Percentiles rank a stretch among this genome's conserved stretches.
Conservation (phyloP, 2,113 vertebrate species). For the Asarcornis scutulata region DNA sequence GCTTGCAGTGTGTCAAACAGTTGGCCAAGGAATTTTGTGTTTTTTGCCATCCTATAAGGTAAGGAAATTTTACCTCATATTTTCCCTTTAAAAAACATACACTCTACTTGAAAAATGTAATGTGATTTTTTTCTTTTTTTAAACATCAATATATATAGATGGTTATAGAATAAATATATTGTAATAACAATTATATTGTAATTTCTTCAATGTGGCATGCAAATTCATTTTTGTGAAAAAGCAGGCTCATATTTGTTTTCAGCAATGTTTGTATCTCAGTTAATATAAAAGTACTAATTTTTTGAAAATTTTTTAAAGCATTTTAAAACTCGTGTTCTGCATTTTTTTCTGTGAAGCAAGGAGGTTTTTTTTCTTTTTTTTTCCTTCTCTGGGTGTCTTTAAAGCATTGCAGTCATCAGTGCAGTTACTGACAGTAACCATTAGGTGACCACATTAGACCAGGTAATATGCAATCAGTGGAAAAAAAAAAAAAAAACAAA, state of each 20-base stretch:
- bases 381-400: neutral
- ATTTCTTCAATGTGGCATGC: neutral
- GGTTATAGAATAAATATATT: neutral
- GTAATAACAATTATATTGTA: neutral
- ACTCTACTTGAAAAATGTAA: neutral
- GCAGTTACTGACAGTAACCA: constrained; percentile 66
- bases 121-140: neutral
- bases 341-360: neutral
- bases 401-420: neutral
- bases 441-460: constrained; percentile 80
- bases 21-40: constrained; percentile 90
- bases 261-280: neutral
- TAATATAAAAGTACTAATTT: neutral
- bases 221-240: neutral
- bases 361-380: no score
- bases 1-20: constrained; percentile 85
- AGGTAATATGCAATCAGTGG: neutral
- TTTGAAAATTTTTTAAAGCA: neutral
- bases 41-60: constrained; percentile 98
- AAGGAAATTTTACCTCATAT: neutral
- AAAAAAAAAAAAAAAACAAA: neutral
- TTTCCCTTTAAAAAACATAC: neutral
- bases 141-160: neutral
- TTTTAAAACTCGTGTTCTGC: neutral
- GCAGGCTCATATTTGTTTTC: neutral